Evolutionary conservation across 2,113 vertebrate genomes (phyloP).

Genomic region (Ariopsis seemanni): DNA sequence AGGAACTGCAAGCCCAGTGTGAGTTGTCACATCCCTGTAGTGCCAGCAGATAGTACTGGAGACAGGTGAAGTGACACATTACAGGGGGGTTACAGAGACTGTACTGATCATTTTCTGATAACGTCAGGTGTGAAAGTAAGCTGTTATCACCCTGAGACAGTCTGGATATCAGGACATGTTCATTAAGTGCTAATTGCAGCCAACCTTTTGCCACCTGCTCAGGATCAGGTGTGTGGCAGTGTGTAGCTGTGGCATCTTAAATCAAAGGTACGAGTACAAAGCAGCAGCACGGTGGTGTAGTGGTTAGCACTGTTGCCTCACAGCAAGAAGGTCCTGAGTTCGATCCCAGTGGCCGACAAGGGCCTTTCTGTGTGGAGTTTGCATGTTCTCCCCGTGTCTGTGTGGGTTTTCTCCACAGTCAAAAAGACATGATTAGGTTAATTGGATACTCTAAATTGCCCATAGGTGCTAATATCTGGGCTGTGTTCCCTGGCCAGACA

Average conservation of each 20-base stretch:
- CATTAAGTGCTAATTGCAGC: constrained; percentile 34
- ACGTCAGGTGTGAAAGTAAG: constrained; percentile 28
- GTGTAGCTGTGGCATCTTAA: background rate
- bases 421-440: too few relatives aligned
- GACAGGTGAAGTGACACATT: background rate
- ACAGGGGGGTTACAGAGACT: background rate
- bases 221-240: background rate
- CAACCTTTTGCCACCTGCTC: constrained; percentile 29
- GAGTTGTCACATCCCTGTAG: constrained; percentile 22
- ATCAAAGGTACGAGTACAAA: background rate
- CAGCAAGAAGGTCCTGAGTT: too few relatives aligned
- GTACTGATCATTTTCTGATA: constrained; percentile 27
- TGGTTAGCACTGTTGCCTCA: too few relatives aligned
- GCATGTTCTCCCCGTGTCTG: too few relatives aligned
- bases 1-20: background rate
- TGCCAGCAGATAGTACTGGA: background rate
- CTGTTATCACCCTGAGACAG: constrained; percentile 13
- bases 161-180: constrained; percentile 29
- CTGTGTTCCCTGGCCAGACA: too few relatives aligned
- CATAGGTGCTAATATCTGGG: too few relatives aligned
- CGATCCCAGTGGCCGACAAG: too few relatives aligned
- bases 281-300: too few relatives aligned
- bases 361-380: too few relatives aligned
- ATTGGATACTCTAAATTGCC: too few relatives aligned
- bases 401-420: too few relatives aligned